Base-by-base conservation (phyloP, 2,797 vertebrate genomes). In the Masticophis lateralis region DNA sequence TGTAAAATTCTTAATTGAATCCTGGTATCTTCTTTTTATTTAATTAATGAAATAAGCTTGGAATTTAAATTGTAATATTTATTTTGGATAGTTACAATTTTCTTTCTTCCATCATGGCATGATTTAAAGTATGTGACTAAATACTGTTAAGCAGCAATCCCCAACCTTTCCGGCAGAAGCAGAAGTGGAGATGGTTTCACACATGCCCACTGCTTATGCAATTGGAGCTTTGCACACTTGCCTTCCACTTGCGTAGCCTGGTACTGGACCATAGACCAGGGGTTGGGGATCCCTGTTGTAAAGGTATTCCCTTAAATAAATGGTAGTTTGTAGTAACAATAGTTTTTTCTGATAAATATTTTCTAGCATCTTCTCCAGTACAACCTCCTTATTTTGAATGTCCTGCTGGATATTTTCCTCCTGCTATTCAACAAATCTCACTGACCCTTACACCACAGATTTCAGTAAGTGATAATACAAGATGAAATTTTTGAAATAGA, bases 301-400 rank as follows among this genome's bases (percentile, higher is more conserved):
- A 47, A 91, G 51, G 5, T 18, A 37, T 13, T 63, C 14, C 22
- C 4, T 91, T 20, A 89, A 32, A 37, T 14, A 53, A 43, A 74
- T 13, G 18, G 1, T 0, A 91, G 3, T 88, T 91, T 16, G 88
- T 53, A 91, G 5, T 28, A 74, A 90, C 51, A 2, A 88, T 66
- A 27, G 27, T 7, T 43, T 94, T 90, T 56, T 14, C 69, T 0
- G 0, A 0, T 66, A 66, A 22, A 91, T 93, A 89, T 92, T 92
- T 97, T 96, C 43, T 96, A 99, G 99, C 98, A 43, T 93, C 98
- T 59, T 99, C 99, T 14, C 99, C 99, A 10, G 96, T 96, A 0
- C 98, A 97, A 3, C 97, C 97, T 93, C 96, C 97, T 13, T 98
- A 98, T 87, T 95, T 97, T 53, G 98, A 98, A 0, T 98, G 97